A percentile compares a stretch with the other conserved stretches of the same genome.
Conservation (phyloP, 2,113 vertebrate species). For the Triplophysa rosa region DNA sequence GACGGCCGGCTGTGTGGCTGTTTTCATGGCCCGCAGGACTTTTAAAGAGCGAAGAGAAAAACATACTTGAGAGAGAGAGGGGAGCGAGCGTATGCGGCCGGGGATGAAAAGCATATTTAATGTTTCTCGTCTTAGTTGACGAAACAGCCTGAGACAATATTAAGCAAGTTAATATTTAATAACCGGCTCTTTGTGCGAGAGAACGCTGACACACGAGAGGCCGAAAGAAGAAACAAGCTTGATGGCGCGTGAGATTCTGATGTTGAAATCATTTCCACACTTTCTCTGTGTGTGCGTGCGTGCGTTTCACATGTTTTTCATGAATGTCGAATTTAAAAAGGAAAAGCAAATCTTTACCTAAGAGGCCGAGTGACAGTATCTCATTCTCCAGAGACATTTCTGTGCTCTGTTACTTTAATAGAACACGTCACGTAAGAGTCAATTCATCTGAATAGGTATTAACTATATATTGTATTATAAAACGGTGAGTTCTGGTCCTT, state of each 20-base stretch:
- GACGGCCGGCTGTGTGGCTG: conserved; percentile 57
- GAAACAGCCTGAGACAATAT: conserved; percentile 80
- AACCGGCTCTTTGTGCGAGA: conserved; percentile 73
- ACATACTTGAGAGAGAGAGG: conserved; percentile 21
- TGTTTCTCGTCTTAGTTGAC: conserved; percentile 73
- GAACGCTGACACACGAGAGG: conserved; percentile 65
- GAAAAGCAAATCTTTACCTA: no score
- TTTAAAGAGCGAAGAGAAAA: conserved; percentile 59
- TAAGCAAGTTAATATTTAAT: conserved; percentile 84
- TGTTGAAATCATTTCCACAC: conserved; percentile 44
- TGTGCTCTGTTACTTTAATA: no score
- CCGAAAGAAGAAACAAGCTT: conserved; percentile 79
- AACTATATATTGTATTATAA: no score
- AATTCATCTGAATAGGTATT: no score
- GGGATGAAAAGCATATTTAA: conserved; percentile 85
- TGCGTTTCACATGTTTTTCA: not conserved
- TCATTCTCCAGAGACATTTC: no score
- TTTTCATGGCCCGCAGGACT: conserved; percentile 70
- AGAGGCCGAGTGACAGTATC: no score
- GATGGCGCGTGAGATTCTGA: conserved; percentile 69
- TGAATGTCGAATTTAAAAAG: no score
- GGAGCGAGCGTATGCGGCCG: conserved; percentile 61
- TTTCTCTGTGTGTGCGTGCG: not conserved
- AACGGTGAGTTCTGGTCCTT: no score
- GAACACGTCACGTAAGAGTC: no score